Evolutionary conservation across 2,797 vertebrate species (phyloP).

Genomic region (Sylvilagus floridanus): DNA sequence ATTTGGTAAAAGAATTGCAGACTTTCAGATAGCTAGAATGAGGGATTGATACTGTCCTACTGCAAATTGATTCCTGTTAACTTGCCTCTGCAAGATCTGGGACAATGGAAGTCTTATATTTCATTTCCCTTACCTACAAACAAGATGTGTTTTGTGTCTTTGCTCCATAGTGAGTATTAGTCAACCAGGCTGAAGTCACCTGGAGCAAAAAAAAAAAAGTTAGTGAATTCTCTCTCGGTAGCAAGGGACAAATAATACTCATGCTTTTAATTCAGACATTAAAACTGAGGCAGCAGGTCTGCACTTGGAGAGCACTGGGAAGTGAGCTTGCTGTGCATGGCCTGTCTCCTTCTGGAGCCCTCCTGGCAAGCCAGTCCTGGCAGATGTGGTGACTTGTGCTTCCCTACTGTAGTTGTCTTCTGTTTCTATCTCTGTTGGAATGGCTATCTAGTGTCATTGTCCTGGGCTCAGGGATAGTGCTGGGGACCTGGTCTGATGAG

Average conservation of each 20-base stretch:
- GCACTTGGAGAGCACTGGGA: background rate
- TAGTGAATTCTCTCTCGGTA: background rate
- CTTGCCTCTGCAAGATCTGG: background rate
- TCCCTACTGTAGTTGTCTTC: background rate
- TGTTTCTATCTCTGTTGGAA: background rate
- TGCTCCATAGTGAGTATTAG: background rate
- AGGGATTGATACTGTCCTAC: background rate
- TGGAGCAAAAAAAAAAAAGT: background rate
- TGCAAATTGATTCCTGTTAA: background rate
- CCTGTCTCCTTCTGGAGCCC: background rate
- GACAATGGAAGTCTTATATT: background rate
- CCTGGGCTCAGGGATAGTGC: background rate
- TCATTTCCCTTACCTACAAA: background rate
- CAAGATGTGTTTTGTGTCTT: background rate
- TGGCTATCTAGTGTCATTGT: background rate
- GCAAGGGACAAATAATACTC: background rate
- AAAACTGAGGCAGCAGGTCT: background rate
- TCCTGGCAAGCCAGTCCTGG: background rate
- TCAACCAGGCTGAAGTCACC: background rate
- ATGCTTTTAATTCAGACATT: background rate
- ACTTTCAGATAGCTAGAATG: background rate
- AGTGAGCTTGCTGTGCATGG: background rate
- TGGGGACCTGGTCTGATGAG: background rate
- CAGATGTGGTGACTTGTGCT: accelerated
- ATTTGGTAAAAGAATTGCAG: background rate